Evolutionary conservation across 1,140 invertebrate genomes (phyloP).

Genomic region (Oryctes rhinoceros): DNA sequence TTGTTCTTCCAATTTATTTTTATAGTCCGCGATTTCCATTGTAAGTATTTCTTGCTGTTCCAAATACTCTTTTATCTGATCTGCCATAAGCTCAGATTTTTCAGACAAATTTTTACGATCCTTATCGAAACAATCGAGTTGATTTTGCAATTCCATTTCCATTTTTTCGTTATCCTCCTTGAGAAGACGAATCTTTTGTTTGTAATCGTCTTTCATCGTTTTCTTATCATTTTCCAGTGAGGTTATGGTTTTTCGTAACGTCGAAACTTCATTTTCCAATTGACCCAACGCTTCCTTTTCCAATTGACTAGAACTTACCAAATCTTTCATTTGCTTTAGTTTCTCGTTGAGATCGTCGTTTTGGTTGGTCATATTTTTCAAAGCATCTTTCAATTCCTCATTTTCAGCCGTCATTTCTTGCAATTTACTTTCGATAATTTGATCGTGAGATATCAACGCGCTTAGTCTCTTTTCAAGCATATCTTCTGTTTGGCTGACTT

Average conservation of each 20-base stretch:
- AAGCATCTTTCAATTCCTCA: conserved; percentile 64
- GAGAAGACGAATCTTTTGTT: conserved; percentile 63
- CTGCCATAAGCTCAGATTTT: conserved; percentile 62
- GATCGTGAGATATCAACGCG: conserved; percentile 66
- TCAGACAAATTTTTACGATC: conserved; percentile 64
- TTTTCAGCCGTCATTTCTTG: conserved; percentile 67
- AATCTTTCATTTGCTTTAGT: conserved; percentile 63
- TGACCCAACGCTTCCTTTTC: conserved; percentile 9
- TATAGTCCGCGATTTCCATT: conserved; percentile 63
- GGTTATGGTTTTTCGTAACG: conserved; percentile 52
- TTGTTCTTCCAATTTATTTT: conserved; percentile 63
- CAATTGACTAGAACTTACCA: conserved; percentile 40
- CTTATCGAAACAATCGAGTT: conserved; percentile 66
- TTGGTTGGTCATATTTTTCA: conserved; percentile 59
- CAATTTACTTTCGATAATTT: conserved; percentile 66
- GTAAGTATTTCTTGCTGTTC: conserved; percentile 64
- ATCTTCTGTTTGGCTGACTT: conserved; percentile 66
- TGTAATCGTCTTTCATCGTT: conserved; percentile 64
- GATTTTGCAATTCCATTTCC: conserved; percentile 69
- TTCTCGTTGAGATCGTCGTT: conserved; percentile 62
- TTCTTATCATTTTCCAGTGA: conserved; percentile 64
- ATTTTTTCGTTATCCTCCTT: conserved; percentile 68
- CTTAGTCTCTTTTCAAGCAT: conserved; percentile 64
- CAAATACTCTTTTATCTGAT: conserved; percentile 62
- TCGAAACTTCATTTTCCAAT: conserved; percentile 59